These are phyloP conservation scores for Himantopus leucocephalus DNA, from an alignment of 2,113 vertebrate species.

Conservation along the genomic window DNA sequence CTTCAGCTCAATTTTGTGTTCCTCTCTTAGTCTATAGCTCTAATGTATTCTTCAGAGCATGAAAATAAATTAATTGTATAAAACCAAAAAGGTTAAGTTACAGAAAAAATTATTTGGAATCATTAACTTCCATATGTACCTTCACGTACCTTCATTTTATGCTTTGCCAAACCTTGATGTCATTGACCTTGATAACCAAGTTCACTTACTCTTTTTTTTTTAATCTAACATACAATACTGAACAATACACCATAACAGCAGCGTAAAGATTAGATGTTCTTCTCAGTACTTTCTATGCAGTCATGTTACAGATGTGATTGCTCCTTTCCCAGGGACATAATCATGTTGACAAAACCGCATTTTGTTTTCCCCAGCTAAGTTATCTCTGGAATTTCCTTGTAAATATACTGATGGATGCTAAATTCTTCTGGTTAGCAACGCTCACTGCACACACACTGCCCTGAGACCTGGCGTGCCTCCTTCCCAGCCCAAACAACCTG, in stretches of 20 bases:
- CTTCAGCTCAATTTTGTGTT: not conserved
- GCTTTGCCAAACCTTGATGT: not conserved
- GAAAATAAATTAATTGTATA: not conserved
- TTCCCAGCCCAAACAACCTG: not conserved
- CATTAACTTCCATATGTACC: not conserved
- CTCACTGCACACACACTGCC: fast-evolving
- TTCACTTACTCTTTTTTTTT: not conserved
- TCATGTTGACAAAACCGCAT: not conserved
- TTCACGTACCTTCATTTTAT: not conserved
- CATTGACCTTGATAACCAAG: not conserved
- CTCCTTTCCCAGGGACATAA: not conserved
- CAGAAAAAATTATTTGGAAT: not conserved
- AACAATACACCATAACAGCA: not conserved
- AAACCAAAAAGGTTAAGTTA: not conserved
- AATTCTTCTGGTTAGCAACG: not conserved
- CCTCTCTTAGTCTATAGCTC: not conserved
- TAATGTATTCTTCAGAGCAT: not conserved
- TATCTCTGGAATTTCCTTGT: not conserved
- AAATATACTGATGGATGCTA: not conserved
- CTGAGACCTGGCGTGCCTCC: not conserved
- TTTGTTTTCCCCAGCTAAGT: not conserved
- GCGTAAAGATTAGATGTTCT: not conserved
- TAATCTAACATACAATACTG: not conserved
- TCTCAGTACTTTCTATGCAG: not conserved
- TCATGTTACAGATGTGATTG: not conserved